phyloP scores from a whole-genome alignment of 2,113 vertebrate species.

The Indicator indicator region DNA sequence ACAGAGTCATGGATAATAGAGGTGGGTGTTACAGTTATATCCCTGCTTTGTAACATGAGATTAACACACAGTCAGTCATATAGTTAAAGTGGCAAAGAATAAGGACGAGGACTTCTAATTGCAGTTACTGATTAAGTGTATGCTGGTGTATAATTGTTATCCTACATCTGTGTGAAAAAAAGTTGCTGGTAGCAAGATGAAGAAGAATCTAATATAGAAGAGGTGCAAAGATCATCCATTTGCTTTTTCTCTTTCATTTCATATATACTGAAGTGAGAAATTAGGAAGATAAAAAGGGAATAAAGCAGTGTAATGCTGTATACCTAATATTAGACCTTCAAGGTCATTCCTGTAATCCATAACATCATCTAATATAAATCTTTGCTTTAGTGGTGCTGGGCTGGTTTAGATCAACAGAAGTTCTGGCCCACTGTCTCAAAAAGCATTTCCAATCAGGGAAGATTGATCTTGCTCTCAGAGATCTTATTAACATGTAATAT shows the following conservation, averaged over 20 bases:
- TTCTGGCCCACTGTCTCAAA: neutral
- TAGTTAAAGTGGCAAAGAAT: neutral
- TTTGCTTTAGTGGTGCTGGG: neutral
- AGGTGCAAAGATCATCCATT: neutral
- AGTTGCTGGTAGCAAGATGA: neutral
- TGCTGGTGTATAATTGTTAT: neutral
- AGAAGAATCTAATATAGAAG: neutral
- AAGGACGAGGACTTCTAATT: neutral
- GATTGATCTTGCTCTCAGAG: neutral
- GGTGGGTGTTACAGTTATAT: neutral
- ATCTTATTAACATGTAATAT: neutral
- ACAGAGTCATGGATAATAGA: neutral
- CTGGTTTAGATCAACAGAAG: conserved; percentile 3
- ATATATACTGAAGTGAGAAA: neutral
- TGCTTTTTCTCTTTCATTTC: neutral
- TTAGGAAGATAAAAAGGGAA: neutral
- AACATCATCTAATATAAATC: neutral
- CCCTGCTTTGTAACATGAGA: neutral
- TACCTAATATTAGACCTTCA: neutral
- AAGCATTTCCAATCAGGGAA: neutral
- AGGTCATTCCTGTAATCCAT: neutral
- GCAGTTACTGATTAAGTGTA: neutral
- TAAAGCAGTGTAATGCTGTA: neutral
- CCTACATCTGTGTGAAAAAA: neutral
- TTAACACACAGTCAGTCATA: neutral